Percentiles rank a stretch among this genome's conserved stretches.
These are phyloP conservation scores for Heliconius eleuchia DNA, from an alignment of 1,140 invertebrate species.

Conservation along the genomic window DNA sequence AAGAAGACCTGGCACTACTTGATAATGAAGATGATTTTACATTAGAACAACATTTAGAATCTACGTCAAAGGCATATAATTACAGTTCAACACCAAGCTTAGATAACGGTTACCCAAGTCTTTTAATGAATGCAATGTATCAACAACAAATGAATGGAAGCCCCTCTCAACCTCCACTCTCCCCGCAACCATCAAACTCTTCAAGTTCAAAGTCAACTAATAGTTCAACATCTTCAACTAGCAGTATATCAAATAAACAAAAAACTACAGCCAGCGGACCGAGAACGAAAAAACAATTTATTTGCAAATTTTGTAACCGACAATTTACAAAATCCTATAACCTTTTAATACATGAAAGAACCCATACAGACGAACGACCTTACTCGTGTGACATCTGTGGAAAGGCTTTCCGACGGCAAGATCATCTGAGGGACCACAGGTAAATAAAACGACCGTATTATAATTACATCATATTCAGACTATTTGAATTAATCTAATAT, in stretches of 20 bases:
- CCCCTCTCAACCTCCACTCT: slow-evolving; percentile 69
- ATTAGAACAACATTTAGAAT: slow-evolving; percentile 78
- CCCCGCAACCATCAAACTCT: slow-evolving; percentile 70
- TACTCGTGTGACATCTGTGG: slow-evolving; percentile 99
- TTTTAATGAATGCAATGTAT: slow-evolving; percentile 84
- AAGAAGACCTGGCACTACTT: slow-evolving; percentile 83
- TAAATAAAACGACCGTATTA: slow-evolving; percentile 65
- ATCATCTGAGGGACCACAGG: slow-evolving; percentile 97
- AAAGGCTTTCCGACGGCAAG: slow-evolving; percentile 97
- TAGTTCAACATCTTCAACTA: slow-evolving; percentile 75
- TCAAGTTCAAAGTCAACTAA: slow-evolving; percentile 75
- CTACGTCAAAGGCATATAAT: slow-evolving; percentile 72
- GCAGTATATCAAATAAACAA: slow-evolving; percentile 82
- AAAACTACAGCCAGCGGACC: slow-evolving; percentile 83
- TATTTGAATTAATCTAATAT: not conserved
- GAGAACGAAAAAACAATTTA: slow-evolving; percentile 97
- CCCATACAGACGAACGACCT: slow-evolving; percentile 98
- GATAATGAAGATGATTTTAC: slow-evolving; percentile 83
- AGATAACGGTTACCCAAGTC: slow-evolving; percentile 82
- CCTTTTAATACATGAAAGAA: slow-evolving; percentile 97
- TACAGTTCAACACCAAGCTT: slow-evolving; percentile 78
- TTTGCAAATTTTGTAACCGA: slow-evolving; percentile 98
- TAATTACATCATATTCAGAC: not conserved
- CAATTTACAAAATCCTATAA: slow-evolving; percentile 99
- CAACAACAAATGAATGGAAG: slow-evolving; percentile 80